Conservation (phyloP, 2,113 vertebrate species). For the Leptobrachium ailaonicum region DNA sequence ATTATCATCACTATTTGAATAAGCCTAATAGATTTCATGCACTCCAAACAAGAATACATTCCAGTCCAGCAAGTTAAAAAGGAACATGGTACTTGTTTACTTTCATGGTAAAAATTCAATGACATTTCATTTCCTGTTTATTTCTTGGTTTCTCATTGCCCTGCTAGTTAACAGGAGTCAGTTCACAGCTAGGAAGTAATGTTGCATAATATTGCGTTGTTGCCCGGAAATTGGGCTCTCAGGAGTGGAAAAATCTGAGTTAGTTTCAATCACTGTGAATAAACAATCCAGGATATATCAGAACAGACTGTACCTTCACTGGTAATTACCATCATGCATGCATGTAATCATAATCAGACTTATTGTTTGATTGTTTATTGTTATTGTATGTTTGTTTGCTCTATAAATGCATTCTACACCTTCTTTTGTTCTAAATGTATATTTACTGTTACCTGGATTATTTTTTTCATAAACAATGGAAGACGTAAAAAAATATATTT, state of each 20-base stretch:
- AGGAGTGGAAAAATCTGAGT: neutral
- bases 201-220: conserved; percentile 15
- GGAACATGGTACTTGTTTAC: neutral
- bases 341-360: neutral
- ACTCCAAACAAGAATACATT: conserved; percentile 15
- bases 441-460: neutral
- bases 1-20: conserved; percentile 14
- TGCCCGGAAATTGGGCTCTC: conserved; percentile 3
- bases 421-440: neutral
- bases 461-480: no score
- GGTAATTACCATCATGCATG: conserved; percentile 29
- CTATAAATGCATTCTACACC: neutral
- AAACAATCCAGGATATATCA: conserved; percentile 6
- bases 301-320: conserved; percentile 31
- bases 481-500: no score
- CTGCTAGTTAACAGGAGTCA: neutral
- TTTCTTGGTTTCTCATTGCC: neutral
- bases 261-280: conserved; percentile 13
- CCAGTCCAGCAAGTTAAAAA: conserved; percentile 17
- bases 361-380: neutral
- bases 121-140: neutral
- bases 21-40: conserved; percentile 20
- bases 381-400: neutral
- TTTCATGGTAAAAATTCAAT: neutral
- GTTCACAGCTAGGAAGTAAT: neutral